Evolutionary conservation across 2,113 vertebrate genomes (phyloP).

Genomic region (Danio rerio): DNA sequence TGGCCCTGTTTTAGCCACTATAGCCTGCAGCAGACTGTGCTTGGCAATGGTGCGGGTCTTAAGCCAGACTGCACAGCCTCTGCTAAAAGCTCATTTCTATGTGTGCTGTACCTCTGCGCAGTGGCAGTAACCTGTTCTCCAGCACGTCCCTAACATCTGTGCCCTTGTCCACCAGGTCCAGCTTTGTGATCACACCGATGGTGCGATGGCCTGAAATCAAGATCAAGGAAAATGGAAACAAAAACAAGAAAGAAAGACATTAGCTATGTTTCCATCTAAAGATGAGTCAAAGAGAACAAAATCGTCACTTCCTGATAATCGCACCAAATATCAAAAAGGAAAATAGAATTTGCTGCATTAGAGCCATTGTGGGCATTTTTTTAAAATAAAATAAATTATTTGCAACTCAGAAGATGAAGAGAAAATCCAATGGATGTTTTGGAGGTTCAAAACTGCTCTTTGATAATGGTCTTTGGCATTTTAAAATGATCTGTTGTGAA

Average conservation of each 20-base stretch:
- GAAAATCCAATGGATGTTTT: too few species aligned
- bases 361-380: too few species aligned
- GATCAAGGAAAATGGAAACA: neutral
- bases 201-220: slow-evolving; percentile 83
- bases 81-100: slow-evolving; percentile 5
- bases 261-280: neutral
- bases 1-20: slow-evolving; percentile 66
- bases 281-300: too few species aligned
- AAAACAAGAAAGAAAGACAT: neutral
- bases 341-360: too few species aligned
- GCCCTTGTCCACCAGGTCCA: slow-evolving; percentile 95
- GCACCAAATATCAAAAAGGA: too few species aligned
- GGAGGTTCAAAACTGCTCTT: too few species aligned
- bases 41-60: slow-evolving; percentile 42
- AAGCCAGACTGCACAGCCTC: slow-evolving; percentile 12
- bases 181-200: slow-evolving; percentile 92
- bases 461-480: too few species aligned
- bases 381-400: too few species aligned
- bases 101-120: slow-evolving; percentile 83
- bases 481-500: too few species aligned
- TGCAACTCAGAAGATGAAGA: too few species aligned
- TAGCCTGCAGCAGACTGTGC: slow-evolving; percentile 29
- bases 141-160: slow-evolving; percentile 88
- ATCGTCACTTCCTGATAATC: too few species aligned
- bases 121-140: slow-evolving; percentile 91